Evolutionary conservation across 2,888 invertebrate genomes (phyloP), one percentile per base, ranked within the genome.

Genomic region (Calliphora vomitoria): DNA sequence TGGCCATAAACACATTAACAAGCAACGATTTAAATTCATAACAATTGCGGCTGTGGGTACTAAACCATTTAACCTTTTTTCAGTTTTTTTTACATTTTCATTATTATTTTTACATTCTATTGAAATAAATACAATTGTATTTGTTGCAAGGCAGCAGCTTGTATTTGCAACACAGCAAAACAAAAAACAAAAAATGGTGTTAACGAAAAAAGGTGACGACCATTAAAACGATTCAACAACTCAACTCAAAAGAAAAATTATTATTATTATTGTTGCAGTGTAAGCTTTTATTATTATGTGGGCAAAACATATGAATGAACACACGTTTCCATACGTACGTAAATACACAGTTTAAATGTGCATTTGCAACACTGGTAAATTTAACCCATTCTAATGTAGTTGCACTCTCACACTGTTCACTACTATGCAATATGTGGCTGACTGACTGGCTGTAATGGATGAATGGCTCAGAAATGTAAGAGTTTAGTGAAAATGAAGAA

Each of bases 151-250:
- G 11, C 35, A 62, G 4, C 69, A 35, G 25, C 3, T 44, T 53
- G 2, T 58, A 18, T 41, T 66, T 10, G 35, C 38, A 10, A 38
- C 8, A 11, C 2, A 55, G 18, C 10, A 41, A 3, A 38, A 53
- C 6, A 71, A 68, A 13, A n/a, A n/a, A n/a, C n/a, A n/a, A n/a
- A n/a, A n/a, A 35, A 62, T 41, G 64, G 79, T 88, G 89, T 88
- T 88, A 89, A 89, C 89, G 81, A 88, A 90, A 89, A 88, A 89
- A 92, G 92, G 92, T 92, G 93, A 91, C 91, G 92, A 91, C 91
- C 91, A 91, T 93, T 92, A 92, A 92, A 91, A 92, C 92, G 91
- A 92, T 91, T 92, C 92, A 93, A 92, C 92, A 93, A 90, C 92
- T 92, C 90, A 89, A 89, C 89, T 90, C 88, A 91, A 91, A 93